Base-by-base conservation (phyloP, 2,888 invertebrate species). In the Heliconius aoede region DNA sequence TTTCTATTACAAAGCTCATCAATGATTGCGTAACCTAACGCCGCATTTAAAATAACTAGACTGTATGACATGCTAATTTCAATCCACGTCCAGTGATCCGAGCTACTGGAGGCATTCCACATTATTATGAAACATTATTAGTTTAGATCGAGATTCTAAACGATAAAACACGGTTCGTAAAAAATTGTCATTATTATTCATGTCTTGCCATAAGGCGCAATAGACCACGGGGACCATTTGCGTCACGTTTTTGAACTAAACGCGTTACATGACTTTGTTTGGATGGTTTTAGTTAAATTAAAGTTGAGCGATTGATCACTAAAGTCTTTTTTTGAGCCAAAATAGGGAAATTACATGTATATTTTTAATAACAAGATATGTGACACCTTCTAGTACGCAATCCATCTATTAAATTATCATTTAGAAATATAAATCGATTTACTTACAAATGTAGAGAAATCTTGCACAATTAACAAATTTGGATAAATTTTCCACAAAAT, bases 171-270 rank as follows among this genome's bases (percentile, higher is more conserved):
- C 72, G 61, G 73, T 67, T 74, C 73, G 76, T 77, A 76, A 79
- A 79, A 75, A 76, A 58, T 76, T 18, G 30, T 74, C 74, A 80
- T 82, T 79, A 81, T 79, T 81, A 82, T 81, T 81, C 82, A 81
- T 74, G 74, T 40, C 77, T 74, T 73, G 21, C 24, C 67, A 76
- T 64, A 72, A 78, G 74, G 76, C 79, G 80, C 79, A 76, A 72
- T 78, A 75, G 71, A 68, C 61, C 13, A 61, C 76, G 76, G 79
- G 24, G 78, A 51, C 77, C 64, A 77, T 64, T 71, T 60, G 73
- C 76, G 79, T 78, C 79, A 79, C 64, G 40, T 40, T 18, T 68
- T 46, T 40, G 7, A 30, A 74, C 77, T 72, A 72, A 26, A 8
- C 2, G 11, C 30, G 21, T 65, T 64, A 40, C 51, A 55, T n/a